Evolutionary conservation across 1,140 invertebrate species (phyloP), one percentile per base, ranked within the genome.

Genomic region (Caenorhabditis inopinata): DNA sequence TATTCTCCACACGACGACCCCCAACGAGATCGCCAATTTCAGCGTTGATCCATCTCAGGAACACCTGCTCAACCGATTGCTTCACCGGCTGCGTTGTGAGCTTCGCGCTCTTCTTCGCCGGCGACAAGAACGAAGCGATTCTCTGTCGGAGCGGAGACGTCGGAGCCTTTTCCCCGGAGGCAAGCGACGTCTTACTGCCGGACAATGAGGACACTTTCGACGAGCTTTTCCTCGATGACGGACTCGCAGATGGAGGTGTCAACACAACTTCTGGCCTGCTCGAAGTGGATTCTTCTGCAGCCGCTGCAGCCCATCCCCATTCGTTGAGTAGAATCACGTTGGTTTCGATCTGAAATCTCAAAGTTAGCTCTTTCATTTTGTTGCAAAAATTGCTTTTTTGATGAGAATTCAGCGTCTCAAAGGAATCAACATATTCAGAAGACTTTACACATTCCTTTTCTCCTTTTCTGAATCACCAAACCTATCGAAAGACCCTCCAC

Each of bases 1-100:
- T 98, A 90, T 99, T 95, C 89, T 92, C 93, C 4, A 98, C 93
- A 23, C 21, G 21, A 18, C 38, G 47, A 53, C 38, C 49, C 11
- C 47, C 35, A 21, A 53, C 51, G 4, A 51, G 23, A 42, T 77
- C 51, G n/a, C 23, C 94, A 85, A 97, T 90, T 27, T 94, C 93
- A 88, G 95, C 95, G 76, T 94, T 93, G 45, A 96, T 95, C 96
- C 96, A 98, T 85, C 95, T 93, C 58, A 98, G 89, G 38, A 98
- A 90, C 46, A 94, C 95, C 91, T 95, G 96, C 87, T 94, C 92
- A 79, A 94, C 95, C 58, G 94, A 94, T 9, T 51, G 53, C 46
- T 78, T 78, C 32, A 78, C 38, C 7, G 49, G 76, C 25, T 78
- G 49, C 0, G 53, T 27, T 27, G 42, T 62, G 27, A 62, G n/a